Evolutionary conservation across 2,888 invertebrate genomes (phyloP), one percentile per base, ranked within the genome.

Genomic region (Dasysyrphus albostriatus): DNA sequence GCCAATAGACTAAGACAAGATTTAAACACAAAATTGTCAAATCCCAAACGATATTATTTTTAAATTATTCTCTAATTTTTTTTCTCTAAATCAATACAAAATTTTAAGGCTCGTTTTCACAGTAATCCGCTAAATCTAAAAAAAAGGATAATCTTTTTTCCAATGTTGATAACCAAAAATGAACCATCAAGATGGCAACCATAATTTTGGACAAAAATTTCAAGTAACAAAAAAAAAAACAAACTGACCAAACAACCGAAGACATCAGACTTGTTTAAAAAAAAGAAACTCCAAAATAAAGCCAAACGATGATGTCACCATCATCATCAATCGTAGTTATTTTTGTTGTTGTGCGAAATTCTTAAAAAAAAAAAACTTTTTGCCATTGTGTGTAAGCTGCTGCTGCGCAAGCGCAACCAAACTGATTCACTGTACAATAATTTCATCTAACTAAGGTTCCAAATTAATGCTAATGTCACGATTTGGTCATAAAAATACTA

Each of bases 381-480:
- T 59, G 42, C 59, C 56, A 47, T 34, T 42, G 51, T 51, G 7
- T 72, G 61, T 32, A 24, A 6, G 19, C 24, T 37, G 5, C 32
- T 29, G 39, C 69, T 47, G 24, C 24, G 47, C 42, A n/a, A 72
- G 59, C 54, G 34, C 14, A 42, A 39, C 12, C 67, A 61, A 7
- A 24, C 24, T 24, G 49, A 54, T 74, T 63, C 56, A 14, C 19
- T 34, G 74, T 61, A 83, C 47, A 61, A 24, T 24, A 78, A 77
- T 69, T 78, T 54, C 49, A 42, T 54, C 24, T 12, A 51, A 49
- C 39, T n/a, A 19, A 14, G 14, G 8, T 67, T 72, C 42, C 72
- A 83, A 83, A 83, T 83, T 67, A 61, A 78, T 73, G 73, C 67
- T 83, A 74, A 83, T 69, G 37, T 78, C 83, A 83, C 83, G 83